These are phyloP conservation scores for Netelia virgata DNA, from an alignment of 2,888 invertebrate species.

Conservation along the genomic window DNA sequence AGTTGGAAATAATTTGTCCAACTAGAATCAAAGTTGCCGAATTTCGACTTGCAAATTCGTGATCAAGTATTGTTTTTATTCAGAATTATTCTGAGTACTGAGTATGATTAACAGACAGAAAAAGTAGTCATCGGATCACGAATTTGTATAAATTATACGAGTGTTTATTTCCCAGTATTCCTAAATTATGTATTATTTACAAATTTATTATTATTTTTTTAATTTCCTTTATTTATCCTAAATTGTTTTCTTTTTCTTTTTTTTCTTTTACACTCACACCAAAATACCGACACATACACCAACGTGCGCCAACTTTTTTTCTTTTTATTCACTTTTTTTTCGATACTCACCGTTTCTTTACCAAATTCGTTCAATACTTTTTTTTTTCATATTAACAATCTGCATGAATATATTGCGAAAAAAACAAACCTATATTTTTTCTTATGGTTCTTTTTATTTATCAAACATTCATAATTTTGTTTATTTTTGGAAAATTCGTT, in stretches of 20 bases:
- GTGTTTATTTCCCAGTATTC: slow-evolving; percentile 54
- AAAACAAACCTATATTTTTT: slow-evolving; percentile 49
- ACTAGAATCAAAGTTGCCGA: slow-evolving; percentile 2
- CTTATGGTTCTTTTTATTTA: slow-evolving; percentile 26
- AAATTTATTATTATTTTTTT: slow-evolving; percentile 65
- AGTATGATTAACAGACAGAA: background rate
- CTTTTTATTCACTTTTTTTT: slow-evolving; percentile 55
- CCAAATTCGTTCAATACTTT: slow-evolving; percentile 56
- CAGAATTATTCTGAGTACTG: too few species aligned
- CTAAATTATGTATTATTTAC: slow-evolving; percentile 63
- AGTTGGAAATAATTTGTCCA: slow-evolving; percentile 26
- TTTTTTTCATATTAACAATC: slow-evolving; percentile 56
- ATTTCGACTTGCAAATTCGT: slow-evolving; percentile 32
- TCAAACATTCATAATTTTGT: slow-evolving; percentile 33
- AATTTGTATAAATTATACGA: slow-evolving; percentile 59
- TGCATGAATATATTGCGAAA: slow-evolving; percentile 74
- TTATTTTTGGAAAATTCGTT: slow-evolving; percentile 18
- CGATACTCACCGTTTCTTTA: slow-evolving; percentile 49
- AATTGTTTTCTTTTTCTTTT: slow-evolving; percentile 73
- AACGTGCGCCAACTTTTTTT: slow-evolving; percentile 64
- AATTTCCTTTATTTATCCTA: slow-evolving; percentile 69
- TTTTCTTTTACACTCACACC: slow-evolving; percentile 66
- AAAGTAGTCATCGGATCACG: slow-evolving; percentile 7
- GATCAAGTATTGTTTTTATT: slow-evolving; percentile 28
- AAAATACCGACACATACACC: slow-evolving; percentile 70